Base-by-base conservation (phyloP, 2,888 invertebrate genomes). In the Drosophila mayaguana region DNA sequence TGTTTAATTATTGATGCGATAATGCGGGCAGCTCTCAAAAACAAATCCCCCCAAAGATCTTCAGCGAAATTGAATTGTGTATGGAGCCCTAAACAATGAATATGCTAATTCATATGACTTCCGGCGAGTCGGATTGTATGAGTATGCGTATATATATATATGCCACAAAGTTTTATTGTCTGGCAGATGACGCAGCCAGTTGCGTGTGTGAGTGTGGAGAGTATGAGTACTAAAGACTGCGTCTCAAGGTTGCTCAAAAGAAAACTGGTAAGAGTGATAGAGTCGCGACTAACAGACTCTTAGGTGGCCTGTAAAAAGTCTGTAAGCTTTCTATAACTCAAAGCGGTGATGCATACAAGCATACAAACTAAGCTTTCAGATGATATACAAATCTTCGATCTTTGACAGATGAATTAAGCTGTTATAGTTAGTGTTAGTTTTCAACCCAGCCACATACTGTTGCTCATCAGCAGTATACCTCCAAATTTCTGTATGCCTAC, bases 41-140 rank as follows among this genome's bases (percentile, higher is more conserved):
- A 45, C 22, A 56, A 43, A 57, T 46, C 12, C 32, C 60, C 25
- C 25, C 11, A 32, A 14, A 25, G 20, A 18, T 16, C 20, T 34
- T 48, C 55, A 68, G 71, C 55, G 65, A 88, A 83, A 80, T 85
- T 63, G 22, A 57, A 32, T 18, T 53, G 40, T 54, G n/a, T 40
- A 18, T 45, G 7, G 7, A 60, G 53, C 62, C 50, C 65, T 55
- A 55, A 73, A 80, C 75, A 80, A 82, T 65, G 25, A 61, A 63
- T 81, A 69, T 66, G 70, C 56, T 61, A 60, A 78, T 78, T 64
- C 66, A 64, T 34, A 71, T 80, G 83, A 83, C 86, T 83, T 80
- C 86, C 88, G 81, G 81, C 86, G 78, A 66, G 46, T 9, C 34
- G 34, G 32, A 7, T 25, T 28, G 16, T 48, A 3, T 48, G n/a